phyloP scores from a whole-genome alignment of 2,113 vertebrate genomes.

The Tachysurus vachellii region DNA sequence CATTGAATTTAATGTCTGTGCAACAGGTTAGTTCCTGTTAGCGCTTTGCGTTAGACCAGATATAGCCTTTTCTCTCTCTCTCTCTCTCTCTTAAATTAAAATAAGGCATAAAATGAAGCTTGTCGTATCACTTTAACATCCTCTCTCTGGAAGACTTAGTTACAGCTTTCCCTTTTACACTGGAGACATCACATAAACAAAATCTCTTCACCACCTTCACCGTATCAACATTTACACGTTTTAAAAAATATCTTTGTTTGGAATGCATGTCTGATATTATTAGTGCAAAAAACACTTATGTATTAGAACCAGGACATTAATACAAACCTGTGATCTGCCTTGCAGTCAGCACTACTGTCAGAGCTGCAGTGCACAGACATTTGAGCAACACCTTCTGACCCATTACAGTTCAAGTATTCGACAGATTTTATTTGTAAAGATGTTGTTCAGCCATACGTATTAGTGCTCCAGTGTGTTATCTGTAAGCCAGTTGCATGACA shows the following conservation, averaged over 20 bases:
- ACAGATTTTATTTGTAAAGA: not conserved
- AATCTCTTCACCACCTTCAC: not conserved
- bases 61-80: not conserved
- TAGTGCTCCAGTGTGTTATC: not conserved
- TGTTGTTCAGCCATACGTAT: not conserved
- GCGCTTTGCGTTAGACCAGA: not conserved
- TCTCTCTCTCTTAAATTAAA: not conserved
- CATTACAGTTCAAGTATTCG: not conserved
- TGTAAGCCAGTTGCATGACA: conserved; percentile 7
- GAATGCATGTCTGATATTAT: not conserved
- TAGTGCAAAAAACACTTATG: not conserved
- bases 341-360: not conserved
- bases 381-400: not conserved
- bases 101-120: not conserved
- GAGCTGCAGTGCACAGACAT: not conserved
- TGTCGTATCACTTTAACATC: not conserved
- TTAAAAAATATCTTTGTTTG: not conserved
- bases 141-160: not conserved
- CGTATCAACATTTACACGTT: not conserved
- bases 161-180: not conserved
- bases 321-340: not conserved
- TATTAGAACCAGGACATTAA: not conserved
- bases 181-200: not conserved
- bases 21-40: not conserved
- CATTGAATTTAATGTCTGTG: not conserved